A percentile compares a stretch with the other conserved stretches of the same genome.
Conservation (phyloP, 1,140 invertebrate species). For the Drosophila pandora region DNA sequence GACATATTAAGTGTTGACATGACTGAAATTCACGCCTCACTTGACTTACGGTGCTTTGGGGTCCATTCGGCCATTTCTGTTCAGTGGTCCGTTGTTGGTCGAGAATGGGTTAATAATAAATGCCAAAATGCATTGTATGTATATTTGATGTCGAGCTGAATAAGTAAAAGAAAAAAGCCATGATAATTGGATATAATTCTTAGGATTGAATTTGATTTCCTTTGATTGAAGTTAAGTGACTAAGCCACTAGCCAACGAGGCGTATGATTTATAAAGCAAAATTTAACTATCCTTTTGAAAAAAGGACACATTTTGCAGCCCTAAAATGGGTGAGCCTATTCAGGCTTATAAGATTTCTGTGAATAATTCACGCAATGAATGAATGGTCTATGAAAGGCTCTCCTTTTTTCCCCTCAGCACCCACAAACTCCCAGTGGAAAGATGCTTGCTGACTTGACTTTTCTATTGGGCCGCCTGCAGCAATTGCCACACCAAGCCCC, state of each 20-base stretch:
- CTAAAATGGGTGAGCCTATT: neutral
- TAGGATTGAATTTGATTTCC: neutral
- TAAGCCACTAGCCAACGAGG: neutral
- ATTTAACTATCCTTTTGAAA: neutral
- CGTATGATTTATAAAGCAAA: neutral
- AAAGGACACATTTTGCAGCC: neutral
- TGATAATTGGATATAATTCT: neutral
- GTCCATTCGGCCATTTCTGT: conserved; percentile 22
- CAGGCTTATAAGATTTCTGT: conserved; percentile 1
- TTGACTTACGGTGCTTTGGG: conserved; percentile 26
- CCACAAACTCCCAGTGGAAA: conserved; percentile 17
- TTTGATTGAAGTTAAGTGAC: neutral
- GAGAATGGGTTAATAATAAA: conserved; percentile 31
- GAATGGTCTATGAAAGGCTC: conserved; percentile 4
- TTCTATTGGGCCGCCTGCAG: conserved; percentile 36
- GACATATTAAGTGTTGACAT: conserved; percentile 62
- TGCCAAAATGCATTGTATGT: conserved; percentile 15
- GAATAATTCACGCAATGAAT: neutral
- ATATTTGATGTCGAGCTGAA: conserved; percentile 33
- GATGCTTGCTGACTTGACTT: conserved; percentile 38
- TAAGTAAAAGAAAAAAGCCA: conserved; percentile 17
- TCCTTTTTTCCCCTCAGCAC: neutral
- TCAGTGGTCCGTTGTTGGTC: conserved; percentile 54
- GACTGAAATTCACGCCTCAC: conserved; percentile 69
- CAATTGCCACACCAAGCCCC: conserved; percentile 10